A percentile compares a stretch with the other conserved stretches of the same genome.
Evolutionary conservation across 2,888 invertebrate genomes (phyloP).

Genomic region (Rhamphomyia laevipes): DNA sequence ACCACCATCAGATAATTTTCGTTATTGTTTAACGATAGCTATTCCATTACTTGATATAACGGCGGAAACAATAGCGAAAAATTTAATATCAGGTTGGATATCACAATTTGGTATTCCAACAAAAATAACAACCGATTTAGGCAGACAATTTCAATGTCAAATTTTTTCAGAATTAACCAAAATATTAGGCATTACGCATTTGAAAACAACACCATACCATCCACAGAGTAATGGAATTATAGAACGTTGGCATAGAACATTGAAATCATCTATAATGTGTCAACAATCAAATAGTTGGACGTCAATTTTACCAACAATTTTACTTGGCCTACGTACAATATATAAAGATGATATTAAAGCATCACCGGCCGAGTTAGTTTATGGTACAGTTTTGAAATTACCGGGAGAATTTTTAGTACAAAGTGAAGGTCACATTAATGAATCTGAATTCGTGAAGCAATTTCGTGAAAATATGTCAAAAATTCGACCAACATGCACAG

Average conservation of each 20-base stretch:
- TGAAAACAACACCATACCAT: slow-evolving; percentile 18
- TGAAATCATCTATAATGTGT: slow-evolving; percentile 9
- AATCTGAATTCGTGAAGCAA: background rate
- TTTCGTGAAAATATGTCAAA: background rate
- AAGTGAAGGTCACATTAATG: too few relatives aligned
- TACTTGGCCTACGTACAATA: slow-evolving; percentile 9
- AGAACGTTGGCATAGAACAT: too few relatives aligned
- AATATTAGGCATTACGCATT: slow-evolving; percentile 19
- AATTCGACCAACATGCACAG: too few relatives aligned
- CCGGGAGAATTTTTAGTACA: slow-evolving; percentile 14
- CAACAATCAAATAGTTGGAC: slow-evolving; percentile 6
- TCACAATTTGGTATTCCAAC: slow-evolving; percentile 30
- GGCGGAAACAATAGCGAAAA: background rate
- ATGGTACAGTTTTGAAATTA: slow-evolving; percentile 9
- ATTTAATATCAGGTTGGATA: slow-evolving; percentile 24
- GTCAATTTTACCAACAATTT: slow-evolving; percentile 7
- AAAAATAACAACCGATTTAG: slow-evolving; percentile 27
- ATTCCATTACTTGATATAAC: background rate
- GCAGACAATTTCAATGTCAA: slow-evolving; percentile 26
- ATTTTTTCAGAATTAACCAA: slow-evolving; percentile 19
- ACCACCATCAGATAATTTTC: background rate
- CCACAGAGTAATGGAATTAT: too few relatives aligned
- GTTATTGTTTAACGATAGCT: background rate
- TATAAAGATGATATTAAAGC: slow-evolving; percentile 10
- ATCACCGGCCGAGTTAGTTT: slow-evolving; percentile 12